A percentile compares a stretch with the other conserved stretches of the same genome.
Conservation (phyloP, 1,140 invertebrate species). For the Rhopalosiphum padi region DNA sequence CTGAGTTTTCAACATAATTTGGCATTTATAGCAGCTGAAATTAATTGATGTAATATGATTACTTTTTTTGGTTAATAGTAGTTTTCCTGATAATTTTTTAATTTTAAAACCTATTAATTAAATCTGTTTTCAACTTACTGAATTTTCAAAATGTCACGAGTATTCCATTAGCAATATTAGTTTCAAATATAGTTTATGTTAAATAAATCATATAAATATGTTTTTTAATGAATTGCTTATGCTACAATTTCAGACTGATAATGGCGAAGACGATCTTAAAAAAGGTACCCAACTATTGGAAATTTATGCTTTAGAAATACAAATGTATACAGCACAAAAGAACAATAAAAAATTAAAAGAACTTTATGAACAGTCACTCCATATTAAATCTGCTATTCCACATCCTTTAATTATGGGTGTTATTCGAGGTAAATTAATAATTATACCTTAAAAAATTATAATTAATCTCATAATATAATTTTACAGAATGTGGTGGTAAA, state of each 20-base stretch:
- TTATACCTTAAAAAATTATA: neutral
- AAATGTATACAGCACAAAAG: slow-evolving; percentile 99
- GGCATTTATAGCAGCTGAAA: neutral
- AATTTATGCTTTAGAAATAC: slow-evolving; percentile 99
- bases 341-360: slow-evolving; percentile 99
- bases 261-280: slow-evolving; percentile 99
- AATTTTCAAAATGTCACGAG: neutral
- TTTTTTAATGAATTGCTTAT: neutral
- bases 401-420: slow-evolving; percentile 99
- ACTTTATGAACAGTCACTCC: slow-evolving; percentile 96
- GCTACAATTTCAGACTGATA: slow-evolving; percentile 81
- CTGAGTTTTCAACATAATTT: no score
- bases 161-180: neutral
- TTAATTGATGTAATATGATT: neutral
- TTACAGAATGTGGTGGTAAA: slow-evolving; percentile 96
- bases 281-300: slow-evolving; percentile 98
- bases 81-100: neutral
- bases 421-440: slow-evolving; percentile 79
- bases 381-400: slow-evolving; percentile 99
- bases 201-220: neutral
- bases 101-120: neutral
- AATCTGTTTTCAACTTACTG: neutral
- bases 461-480: slow-evolving; percentile 44
- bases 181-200: neutral
- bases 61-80: neutral